Evolutionary conservation across 2,797 vertebrate genomes (phyloP).

Genomic region (Helicolenus hilgendorfi): DNA sequence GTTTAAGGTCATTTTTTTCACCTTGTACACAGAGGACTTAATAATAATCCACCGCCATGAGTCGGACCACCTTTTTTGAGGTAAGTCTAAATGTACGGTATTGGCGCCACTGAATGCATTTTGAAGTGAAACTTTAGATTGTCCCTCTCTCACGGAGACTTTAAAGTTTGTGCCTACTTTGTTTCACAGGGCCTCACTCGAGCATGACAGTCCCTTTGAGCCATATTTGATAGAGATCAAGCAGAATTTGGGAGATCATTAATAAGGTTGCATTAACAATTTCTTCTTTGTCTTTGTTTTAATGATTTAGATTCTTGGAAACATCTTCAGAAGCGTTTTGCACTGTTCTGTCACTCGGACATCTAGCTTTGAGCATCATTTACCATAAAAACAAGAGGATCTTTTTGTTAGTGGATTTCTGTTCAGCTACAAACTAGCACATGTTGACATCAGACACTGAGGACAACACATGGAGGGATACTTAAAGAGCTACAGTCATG

Average conservation of each 20-base stretch:
- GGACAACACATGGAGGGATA: background rate
- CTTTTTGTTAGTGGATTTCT: background rate
- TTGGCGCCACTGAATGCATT: background rate
- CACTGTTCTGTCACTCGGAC: background rate
- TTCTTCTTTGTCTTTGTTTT: background rate
- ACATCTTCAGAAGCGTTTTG: background rate
- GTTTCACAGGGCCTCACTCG: conserved; percentile 1
- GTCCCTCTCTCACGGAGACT: background rate
- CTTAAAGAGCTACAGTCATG: background rate
- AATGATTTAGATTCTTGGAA: background rate
- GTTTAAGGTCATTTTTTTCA: conserved; percentile 21
- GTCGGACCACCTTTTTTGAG: conserved; percentile 87
- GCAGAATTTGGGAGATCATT: background rate
- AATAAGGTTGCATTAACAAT: background rate
- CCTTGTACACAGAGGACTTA: conserved; percentile 32
- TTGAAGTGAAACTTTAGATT: background rate
- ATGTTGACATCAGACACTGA: background rate
- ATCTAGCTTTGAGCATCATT: background rate
- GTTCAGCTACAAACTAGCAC: background rate
- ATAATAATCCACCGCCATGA: conserved; percentile 66
- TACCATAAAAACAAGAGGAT: background rate
- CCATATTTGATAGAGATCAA: background rate
- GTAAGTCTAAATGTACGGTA: conserved; percentile 60
- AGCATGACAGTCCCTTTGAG: background rate
- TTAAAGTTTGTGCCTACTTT: background rate